Conservation (phyloP, 2,113 vertebrate species). For the Hippocampus zosterae region DNA sequence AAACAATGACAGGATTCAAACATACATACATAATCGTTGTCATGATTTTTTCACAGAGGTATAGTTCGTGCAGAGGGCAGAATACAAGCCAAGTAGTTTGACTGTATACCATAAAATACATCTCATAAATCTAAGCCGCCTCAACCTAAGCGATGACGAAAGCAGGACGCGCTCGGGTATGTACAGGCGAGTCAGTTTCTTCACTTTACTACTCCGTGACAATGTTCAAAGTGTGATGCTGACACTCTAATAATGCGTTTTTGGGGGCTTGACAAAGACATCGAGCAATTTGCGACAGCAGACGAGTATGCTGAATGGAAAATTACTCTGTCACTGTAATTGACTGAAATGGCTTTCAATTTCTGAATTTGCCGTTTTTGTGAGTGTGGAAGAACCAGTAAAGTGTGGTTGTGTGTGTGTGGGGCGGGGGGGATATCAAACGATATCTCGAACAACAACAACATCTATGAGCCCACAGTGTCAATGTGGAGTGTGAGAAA, state of each 20-base stretch:
- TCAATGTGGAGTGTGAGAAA: no score
- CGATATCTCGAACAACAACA: neutral
- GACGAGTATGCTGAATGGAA: neutral
- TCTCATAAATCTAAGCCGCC: neutral
- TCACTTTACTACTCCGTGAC: neutral
- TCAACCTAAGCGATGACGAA: neutral
- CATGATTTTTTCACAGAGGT: neutral
- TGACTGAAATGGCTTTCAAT: neutral
- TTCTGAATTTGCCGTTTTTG: neutral
- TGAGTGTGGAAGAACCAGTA: neutral
- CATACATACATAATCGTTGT: neutral
- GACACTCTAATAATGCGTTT: neutral
- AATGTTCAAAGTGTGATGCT: neutral
- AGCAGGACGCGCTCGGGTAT: no score
- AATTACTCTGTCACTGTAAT: neutral
- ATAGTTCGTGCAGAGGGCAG: neutral
- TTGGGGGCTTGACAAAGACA: neutral
- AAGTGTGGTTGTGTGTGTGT: no score
- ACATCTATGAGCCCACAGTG: neutral
- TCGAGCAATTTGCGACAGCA: no score
- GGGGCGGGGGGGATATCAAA: no score
- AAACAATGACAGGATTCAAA: neutral
- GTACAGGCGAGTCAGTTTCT: neutral
- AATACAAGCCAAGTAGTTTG: neutral
- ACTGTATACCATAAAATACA: neutral